Base-by-base conservation (phyloP, 1,140 invertebrate genomes). In the Sarcophaga bullata region DNA sequence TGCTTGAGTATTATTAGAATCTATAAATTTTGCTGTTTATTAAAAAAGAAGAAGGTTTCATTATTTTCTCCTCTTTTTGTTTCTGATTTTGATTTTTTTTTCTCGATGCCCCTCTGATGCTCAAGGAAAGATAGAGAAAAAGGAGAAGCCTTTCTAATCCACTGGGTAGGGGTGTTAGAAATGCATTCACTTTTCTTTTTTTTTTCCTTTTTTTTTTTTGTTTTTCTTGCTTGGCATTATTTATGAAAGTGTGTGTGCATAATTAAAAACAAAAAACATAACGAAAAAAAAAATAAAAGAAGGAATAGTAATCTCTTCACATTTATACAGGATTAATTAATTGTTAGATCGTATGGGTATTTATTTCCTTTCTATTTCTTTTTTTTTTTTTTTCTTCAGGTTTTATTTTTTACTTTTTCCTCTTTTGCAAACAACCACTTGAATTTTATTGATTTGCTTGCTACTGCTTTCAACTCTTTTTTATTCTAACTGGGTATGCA, bases 401-500 rank as follows among this genome's bases (percentile, higher is more conserved):
- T 68, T n/a, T 15, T 58, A 58, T n/a, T n/a, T 58, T 58, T 58
- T n/a, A 6, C 54, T 7, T 58, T 58, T 52, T 52, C 25, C 25
- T 37, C 50, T 52, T 19, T 68, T 68, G 4, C 7, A 8, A 68
- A 68, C n/a, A 68, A 68, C 62, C 62, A 68, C n/a, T 68, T 68
- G 62, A 68, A 9, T 68, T 68, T 68, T 68, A 68, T 68, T 68
- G 62, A 68, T 68, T 68, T 68, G 62, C n/a, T 68, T 68, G 62
- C n/a, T 68, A n/a, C n/a, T 58, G 54, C 54, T 58, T 37, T 37
- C 4, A 37, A 37, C 25, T 37, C 25, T 37, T 37, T 37, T 37
- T 37, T 37, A 37, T 37, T 37, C 25, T 37, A 37, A 37, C 25
- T 37, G 25, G 54, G 54, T 58, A n/a, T 58, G 54, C 13, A 58